These are phyloP conservation scores for Nerophis lumbriciformis DNA, from an alignment of 2,113 vertebrate genomes.

Conservation along the genomic window DNA sequence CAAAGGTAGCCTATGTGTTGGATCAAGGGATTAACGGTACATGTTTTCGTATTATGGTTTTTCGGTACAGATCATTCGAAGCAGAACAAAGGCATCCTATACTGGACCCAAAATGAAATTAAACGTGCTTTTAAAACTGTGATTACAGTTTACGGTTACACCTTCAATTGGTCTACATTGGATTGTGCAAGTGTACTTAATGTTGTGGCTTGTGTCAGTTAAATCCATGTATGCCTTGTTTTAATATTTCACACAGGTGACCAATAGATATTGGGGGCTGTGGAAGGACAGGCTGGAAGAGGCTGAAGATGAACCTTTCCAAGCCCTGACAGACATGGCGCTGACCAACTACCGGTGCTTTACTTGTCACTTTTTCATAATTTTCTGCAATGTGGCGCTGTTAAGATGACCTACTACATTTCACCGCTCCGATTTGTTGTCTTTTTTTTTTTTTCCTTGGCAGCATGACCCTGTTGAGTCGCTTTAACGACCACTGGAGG, in stretches of 20 bases:
- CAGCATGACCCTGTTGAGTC: constrained; percentile 48
- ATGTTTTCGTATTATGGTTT: too few relatives aligned
- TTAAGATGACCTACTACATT: background rate
- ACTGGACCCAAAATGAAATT: too few relatives aligned
- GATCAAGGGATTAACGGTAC: too few relatives aligned
- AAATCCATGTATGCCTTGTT: background rate
- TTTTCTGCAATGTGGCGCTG: too few relatives aligned
- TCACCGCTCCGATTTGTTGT: background rate
- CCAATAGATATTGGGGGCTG: constrained; percentile 69
- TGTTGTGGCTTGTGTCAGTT: too few relatives aligned
- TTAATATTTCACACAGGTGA: constrained; percentile 61
- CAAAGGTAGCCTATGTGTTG: too few relatives aligned
- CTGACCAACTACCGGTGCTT: constrained; percentile 71
- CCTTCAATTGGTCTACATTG: too few relatives aligned
- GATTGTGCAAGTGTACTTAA: too few relatives aligned
- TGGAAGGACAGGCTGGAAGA: constrained; percentile 78
- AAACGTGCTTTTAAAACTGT: too few relatives aligned
- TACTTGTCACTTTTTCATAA: background rate
- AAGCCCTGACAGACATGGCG: constrained; percentile 55
- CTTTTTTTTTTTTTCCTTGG: background rate
- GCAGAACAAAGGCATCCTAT: too few relatives aligned
- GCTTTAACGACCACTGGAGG: constrained; percentile 56
- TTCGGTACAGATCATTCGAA: too few relatives aligned
- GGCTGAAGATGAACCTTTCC: constrained; percentile 70
- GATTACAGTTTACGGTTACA: too few relatives aligned